Conservation (phyloP, 2,888 invertebrate genomes). For the Anodontia alba region DNA sequence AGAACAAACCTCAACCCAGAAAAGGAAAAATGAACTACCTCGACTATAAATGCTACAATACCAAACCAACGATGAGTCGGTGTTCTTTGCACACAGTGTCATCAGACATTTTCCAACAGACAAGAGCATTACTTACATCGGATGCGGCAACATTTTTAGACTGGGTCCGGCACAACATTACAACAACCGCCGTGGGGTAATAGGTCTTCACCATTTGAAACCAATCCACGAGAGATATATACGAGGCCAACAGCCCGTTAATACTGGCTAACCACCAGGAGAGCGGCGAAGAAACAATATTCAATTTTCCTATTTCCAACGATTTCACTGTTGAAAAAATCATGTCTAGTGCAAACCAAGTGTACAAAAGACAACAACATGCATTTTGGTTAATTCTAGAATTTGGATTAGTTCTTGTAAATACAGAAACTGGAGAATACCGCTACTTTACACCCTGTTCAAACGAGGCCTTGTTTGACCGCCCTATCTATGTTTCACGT, state of each 20-base stretch:
- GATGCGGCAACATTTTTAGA: too few relatives aligned
- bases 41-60: background rate
- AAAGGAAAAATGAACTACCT: background rate
- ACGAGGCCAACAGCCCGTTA: background rate
- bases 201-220: too few relatives aligned
- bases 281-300: background rate
- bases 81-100: too few relatives aligned
- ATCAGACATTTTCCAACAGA: too few relatives aligned
- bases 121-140: too few relatives aligned
- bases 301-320: background rate
- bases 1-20: background rate
- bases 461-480: background rate
- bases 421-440: conserved; percentile 12
- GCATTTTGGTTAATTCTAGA: conserved; percentile 29
- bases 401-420: conserved; percentile 26
- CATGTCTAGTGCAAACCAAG: background rate
- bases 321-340: background rate
- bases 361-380: conserved; percentile 9
- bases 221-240: background rate
- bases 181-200: too few relatives aligned
- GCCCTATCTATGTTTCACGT: background rate
- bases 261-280: background rate
- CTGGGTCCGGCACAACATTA: too few relatives aligned
- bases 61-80: too few relatives aligned
- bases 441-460: background rate